Percentiles rank a stretch among this genome's conserved stretches.
phyloP scores from a whole-genome alignment of 2,797 vertebrate genomes.

The Staurois parvus region DNA sequence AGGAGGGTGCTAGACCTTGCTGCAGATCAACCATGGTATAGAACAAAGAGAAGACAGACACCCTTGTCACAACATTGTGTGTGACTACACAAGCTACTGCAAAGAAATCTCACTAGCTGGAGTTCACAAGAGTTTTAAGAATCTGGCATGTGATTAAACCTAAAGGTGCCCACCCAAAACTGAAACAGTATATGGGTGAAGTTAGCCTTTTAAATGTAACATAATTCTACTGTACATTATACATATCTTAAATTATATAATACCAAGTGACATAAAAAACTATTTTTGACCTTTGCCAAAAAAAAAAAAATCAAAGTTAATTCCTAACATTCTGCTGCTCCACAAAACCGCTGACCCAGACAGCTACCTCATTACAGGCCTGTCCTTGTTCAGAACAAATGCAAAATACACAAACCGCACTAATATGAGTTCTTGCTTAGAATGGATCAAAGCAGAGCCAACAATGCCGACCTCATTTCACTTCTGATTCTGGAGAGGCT shows the following conservation, averaged over 20 bases:
- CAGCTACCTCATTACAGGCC: background rate
- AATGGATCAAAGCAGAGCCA: background rate
- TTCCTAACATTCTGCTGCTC: background rate
- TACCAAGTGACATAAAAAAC: background rate
- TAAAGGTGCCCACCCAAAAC: too few relatives aligned
- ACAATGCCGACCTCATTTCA: constrained; percentile 3
- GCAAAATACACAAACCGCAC: background rate
- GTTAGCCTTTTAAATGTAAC: too few relatives aligned
- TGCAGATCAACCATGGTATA: too few relatives aligned
- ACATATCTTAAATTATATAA: background rate
- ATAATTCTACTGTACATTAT: background rate
- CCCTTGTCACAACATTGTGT: too few relatives aligned
- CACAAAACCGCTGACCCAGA: background rate
- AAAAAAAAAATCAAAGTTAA: background rate
- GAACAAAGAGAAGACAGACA: too few relatives aligned
- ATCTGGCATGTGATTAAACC: too few relatives aligned
- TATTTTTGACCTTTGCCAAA: background rate
- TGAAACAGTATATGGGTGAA: too few relatives aligned
- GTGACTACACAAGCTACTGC: too few relatives aligned
- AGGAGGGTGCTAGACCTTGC: too few relatives aligned
- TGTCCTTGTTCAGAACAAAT: background rate
- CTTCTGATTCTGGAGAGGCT: background rate
- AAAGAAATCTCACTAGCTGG: too few relatives aligned
- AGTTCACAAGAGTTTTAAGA: too few relatives aligned
- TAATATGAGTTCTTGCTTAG: background rate